Evolutionary conservation across 2,888 invertebrate species (phyloP).

Genomic region (Timandra comae): DNA sequence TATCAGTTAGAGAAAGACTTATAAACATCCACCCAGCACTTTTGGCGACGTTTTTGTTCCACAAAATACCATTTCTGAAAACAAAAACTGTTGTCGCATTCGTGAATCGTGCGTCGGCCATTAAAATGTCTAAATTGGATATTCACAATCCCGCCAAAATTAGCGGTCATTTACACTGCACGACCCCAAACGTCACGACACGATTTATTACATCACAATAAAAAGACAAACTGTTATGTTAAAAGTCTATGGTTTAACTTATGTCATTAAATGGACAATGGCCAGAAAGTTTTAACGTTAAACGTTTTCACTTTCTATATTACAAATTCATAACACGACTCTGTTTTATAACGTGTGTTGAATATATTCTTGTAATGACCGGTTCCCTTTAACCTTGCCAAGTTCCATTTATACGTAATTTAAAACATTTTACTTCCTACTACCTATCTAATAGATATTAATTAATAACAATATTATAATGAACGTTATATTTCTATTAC

Average conservation of each 20-base stretch:
- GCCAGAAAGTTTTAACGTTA: conserved; percentile 40
- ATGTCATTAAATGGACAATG: conserved; percentile 23
- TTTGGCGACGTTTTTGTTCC: too few species aligned
- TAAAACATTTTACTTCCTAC: not conserved
- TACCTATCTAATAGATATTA: too few species aligned
- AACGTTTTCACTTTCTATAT: conserved; percentile 51
- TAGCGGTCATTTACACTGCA: conserved; percentile 11
- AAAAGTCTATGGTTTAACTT: not conserved
- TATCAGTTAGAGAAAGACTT: too few species aligned
- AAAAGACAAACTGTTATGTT: conserved; percentile 4
- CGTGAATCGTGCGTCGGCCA: not conserved
- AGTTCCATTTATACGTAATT: conserved; percentile 13
- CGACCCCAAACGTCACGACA: conserved; percentile 9
- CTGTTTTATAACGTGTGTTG: conserved; percentile 26
- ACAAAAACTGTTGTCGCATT: too few species aligned
- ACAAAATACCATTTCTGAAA: too few species aligned
- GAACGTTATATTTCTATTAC: too few species aligned
- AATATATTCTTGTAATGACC: conserved; percentile 1
- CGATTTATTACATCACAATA: conserved; percentile 3
- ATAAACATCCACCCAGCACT: too few species aligned
- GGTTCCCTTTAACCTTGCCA: conserved; percentile 27
- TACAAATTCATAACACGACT: conserved; percentile 42
- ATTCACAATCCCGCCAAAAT: conserved; percentile 6
- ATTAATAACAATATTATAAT: too few species aligned
- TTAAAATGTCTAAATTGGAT: not conserved